Conservation (phyloP, 1,140 invertebrate genomes). For the Dendrolimus punctatus region DNA sequence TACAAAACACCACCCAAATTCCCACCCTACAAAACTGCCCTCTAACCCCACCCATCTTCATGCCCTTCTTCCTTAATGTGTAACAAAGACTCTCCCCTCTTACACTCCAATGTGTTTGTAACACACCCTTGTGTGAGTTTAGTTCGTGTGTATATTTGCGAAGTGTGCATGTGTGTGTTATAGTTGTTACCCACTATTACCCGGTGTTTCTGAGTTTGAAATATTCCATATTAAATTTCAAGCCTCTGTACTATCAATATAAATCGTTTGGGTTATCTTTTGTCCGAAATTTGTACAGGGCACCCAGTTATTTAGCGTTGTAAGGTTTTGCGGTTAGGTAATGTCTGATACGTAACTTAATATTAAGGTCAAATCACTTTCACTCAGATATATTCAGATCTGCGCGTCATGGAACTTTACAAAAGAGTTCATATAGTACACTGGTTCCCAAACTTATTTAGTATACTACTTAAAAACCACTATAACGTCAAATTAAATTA, state of each 20-base stretch:
- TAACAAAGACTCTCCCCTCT: slow-evolving; percentile 67
- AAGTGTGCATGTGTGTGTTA: slow-evolving; percentile 15
- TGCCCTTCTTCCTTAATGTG: slow-evolving; percentile 67
- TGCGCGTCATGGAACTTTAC: no score
- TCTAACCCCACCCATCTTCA: slow-evolving; percentile 40
- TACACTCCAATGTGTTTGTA: slow-evolving; percentile 56
- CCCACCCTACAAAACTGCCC: slow-evolving; percentile 11
- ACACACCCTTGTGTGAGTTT: slow-evolving; percentile 44
- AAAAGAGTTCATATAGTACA: no score
- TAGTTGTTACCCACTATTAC: slow-evolving; percentile 1
- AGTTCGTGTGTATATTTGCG: slow-evolving; percentile 31
- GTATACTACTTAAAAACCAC: slow-evolving; percentile 1
- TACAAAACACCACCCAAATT: slow-evolving; percentile 48
- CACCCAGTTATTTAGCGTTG: background rate
- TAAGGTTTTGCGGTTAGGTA: slow-evolving; percentile 1
- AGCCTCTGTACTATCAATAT: slow-evolving; percentile 49
- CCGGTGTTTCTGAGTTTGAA: slow-evolving; percentile 30
- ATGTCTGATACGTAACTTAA: background rate
- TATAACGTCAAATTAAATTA: background rate
- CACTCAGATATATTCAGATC: no score
- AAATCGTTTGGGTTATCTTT: slow-evolving; percentile 33
- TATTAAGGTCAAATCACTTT: no score
- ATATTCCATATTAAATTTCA: slow-evolving; percentile 66
- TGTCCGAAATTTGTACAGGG: slow-evolving; percentile 14
- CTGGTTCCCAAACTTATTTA: slow-evolving; percentile 2